phyloP scores from a whole-genome alignment of 2,113 vertebrate species.

The Myanophis thanlyinensis region DNA sequence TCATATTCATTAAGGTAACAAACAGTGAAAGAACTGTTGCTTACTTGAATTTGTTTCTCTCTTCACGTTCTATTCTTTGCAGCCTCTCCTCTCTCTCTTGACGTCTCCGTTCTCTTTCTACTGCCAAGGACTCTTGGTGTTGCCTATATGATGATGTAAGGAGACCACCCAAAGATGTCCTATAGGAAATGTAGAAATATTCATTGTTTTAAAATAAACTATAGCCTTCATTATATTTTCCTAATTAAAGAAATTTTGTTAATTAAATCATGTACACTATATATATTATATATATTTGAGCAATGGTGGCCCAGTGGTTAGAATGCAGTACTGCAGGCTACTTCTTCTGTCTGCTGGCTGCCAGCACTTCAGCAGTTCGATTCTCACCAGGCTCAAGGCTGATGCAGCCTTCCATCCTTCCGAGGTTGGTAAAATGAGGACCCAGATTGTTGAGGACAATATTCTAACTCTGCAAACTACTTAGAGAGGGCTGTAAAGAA shows the following conservation, averaged over 20 bases:
- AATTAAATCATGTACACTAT: background rate
- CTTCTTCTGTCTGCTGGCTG: no score
- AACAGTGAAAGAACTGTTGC: constrained; percentile 29
- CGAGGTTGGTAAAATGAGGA: no score
- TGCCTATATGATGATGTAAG: constrained; percentile 91
- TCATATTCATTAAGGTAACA: constrained; percentile 19
- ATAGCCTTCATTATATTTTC: background rate
- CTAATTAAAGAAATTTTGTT: background rate
- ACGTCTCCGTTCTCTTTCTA: constrained; percentile 88
- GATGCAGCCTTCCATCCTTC: no score
- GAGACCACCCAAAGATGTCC: constrained; percentile 81
- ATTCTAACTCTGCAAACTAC: no score
- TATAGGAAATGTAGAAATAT: constrained; percentile 56
- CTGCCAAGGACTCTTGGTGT: constrained; percentile 92
- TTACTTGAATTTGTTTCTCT: constrained; percentile 94
- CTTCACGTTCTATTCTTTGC: constrained; percentile 92
- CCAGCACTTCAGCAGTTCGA: no score
- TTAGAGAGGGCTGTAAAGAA: no score
- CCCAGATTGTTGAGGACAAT: no score
- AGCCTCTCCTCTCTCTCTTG: constrained; percentile 92
- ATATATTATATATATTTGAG: no score
- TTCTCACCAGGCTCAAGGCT: no score
- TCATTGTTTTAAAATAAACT: constrained; percentile 33
- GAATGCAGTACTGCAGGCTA: no score
- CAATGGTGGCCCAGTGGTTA: no score